Percentiles rank a stretch among this genome's conserved stretches.
Conservation (phyloP, 2,888 invertebrate genomes). For the Nowickia ferox region DNA sequence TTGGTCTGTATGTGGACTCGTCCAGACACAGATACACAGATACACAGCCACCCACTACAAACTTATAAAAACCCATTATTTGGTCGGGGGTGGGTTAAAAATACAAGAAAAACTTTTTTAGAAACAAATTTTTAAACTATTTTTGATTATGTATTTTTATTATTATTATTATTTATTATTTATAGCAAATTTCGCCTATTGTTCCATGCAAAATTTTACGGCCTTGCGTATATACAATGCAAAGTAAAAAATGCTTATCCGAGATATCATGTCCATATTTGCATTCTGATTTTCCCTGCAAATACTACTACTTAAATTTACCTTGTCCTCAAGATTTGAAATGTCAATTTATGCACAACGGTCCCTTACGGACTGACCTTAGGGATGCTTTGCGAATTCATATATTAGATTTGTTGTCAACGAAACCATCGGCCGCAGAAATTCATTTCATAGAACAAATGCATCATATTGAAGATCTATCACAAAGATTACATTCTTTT, state of each 20-base stretch:
- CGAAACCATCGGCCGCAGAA: slow-evolving; percentile 34
- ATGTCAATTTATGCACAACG: slow-evolving; percentile 67
- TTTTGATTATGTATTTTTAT: neutral
- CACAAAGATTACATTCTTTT: slow-evolving; percentile 34
- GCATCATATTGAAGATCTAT: slow-evolving; percentile 51
- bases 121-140: too few relatives aligned
- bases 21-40: too few relatives aligned
- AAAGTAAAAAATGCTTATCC: slow-evolving; percentile 93
- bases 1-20: too few relatives aligned
- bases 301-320: slow-evolving; percentile 95
- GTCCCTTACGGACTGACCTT: slow-evolving; percentile 39
- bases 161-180: neutral
- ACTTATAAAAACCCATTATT: too few relatives aligned
- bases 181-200: slow-evolving; percentile 10
- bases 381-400: slow-evolving; percentile 52
- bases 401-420: slow-evolving; percentile 54
- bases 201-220: slow-evolving; percentile 20
- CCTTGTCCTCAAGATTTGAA: slow-evolving; percentile 87
- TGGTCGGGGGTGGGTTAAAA: too few relatives aligned
- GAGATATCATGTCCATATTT: slow-evolving; percentile 96
- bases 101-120: too few relatives aligned
- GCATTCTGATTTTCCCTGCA: slow-evolving; percentile 98
- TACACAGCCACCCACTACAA: too few relatives aligned
- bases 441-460: slow-evolving; percentile 54
- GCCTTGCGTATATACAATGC: slow-evolving; percentile 46